Base-by-base conservation (phyloP, 2,113 vertebrate genomes). In the Hirundichthys speculiger region DNA sequence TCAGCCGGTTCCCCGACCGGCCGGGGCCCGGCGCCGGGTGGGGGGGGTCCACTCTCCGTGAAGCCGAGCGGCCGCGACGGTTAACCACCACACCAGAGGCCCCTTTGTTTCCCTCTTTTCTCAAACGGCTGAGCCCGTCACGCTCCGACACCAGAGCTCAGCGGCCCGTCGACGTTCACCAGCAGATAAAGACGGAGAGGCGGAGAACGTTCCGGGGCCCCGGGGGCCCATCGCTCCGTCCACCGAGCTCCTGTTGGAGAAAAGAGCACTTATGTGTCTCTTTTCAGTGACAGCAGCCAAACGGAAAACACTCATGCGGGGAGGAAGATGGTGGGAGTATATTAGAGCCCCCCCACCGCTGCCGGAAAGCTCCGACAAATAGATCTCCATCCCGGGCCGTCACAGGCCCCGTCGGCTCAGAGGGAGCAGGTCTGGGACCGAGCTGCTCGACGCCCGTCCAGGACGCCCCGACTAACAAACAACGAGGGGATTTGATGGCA, bases 331-430 rank as follows among this genome's bases (percentile, higher is more conserved):
- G 85, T 82, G 61, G 66, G 85, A 93, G 93, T 93, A 90, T 93
- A 94, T 95, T 92, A 94, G 92, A 91, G 91, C 91, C 89, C 62
- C 52, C n/a, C 65, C 56, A 56, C 18, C 95, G 94, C 95, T 94
- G 93, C 95, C 92, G 91, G 94, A 92, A 90, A 64, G 93, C 92
- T 94, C 95, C 94, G 95, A 97, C 96, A 96, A 96, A 97, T 93
- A 90, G 91, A 94, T 94, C 93, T 92, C 90, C 93, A 94, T 94
- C 90, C 90, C 87, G 65, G 70, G 73, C 62, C 42, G 69, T 84
- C 73, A 68, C 49, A 48, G 61, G 69, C 77, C 65, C 22, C 48
- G 53, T 64, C 18, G 16, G 80, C 80, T 84, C 51, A 79, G 63
- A 83, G 43, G 69, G 68, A 38, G 21, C 52, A 60, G 60, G 61